phyloP scores from a whole-genome alignment of 1,140 invertebrate species.

The Apis dorsata region DNA sequence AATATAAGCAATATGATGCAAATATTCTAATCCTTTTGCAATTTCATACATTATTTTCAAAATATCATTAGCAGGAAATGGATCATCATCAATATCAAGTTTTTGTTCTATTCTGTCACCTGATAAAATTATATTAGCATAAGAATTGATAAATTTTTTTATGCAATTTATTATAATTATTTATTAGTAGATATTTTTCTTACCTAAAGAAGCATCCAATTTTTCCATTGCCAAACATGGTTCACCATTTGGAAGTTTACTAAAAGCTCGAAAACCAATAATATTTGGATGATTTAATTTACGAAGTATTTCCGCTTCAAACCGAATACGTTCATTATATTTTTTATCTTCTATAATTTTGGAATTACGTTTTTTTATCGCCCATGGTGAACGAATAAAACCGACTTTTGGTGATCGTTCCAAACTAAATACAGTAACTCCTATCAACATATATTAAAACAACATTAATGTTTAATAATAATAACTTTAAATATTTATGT shows the following conservation, averaged over 20 bases:
- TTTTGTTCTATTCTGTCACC: conserved; percentile 87
- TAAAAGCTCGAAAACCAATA: conserved; percentile 88
- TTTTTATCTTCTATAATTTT: conserved; percentile 68
- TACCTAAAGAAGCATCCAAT: conserved; percentile 83
- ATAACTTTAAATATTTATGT: not conserved
- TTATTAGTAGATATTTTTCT: not conserved
- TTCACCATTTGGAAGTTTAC: conserved; percentile 82
- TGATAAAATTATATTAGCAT: conserved; percentile 44
- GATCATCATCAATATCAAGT: conserved; percentile 81
- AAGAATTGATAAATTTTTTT: not conserved
- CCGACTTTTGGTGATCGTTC: conserved; percentile 85
- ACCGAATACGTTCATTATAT: conserved; percentile 82
- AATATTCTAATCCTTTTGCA: conserved; percentile 87
- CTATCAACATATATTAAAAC: conserved; percentile 74
- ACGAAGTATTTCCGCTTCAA: conserved; percentile 86
- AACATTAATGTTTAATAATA: not conserved
- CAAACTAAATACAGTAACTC: conserved; percentile 88
- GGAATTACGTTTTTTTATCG: conserved; percentile 86
- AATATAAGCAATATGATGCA: conserved; percentile 86
- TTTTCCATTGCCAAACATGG: conserved; percentile 86
- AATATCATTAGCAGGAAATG: conserved; percentile 84
- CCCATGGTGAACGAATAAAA: conserved; percentile 88
- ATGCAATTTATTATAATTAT: not conserved
- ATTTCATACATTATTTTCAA: conserved; percentile 85
- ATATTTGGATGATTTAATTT: conserved; percentile 91